Evolutionary conservation across 2,888 invertebrate genomes (phyloP).

Genomic region (Caradrina clavipalpis): DNA sequence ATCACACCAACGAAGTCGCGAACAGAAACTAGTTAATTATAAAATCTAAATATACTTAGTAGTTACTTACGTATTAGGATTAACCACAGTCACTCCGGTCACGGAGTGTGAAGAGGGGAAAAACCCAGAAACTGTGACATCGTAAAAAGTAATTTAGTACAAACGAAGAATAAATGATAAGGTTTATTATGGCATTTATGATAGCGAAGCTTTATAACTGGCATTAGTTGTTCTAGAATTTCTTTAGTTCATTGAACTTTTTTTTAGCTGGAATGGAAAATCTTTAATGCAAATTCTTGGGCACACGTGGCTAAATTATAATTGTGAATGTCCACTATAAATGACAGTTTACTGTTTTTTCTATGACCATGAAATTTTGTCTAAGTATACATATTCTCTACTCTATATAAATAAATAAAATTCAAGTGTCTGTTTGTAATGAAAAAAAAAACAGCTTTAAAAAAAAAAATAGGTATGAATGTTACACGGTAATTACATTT

Average conservation of each 20-base stretch:
- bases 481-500: too few species aligned
- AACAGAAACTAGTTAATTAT: not conserved
- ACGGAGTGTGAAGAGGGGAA: constrained; percentile 40
- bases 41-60: constrained; percentile 18
- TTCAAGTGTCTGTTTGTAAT: too few species aligned
- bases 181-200: constrained; percentile 29
- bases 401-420: too few species aligned
- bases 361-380: too few species aligned
- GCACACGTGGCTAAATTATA: too few species aligned
- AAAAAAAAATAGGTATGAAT: too few species aligned
- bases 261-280: not conserved
- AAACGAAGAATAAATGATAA: constrained; percentile 16
- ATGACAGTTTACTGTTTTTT: too few species aligned
- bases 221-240: not conserved
- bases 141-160: constrained; percentile 51
- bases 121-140: constrained; percentile 56
- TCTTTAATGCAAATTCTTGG: not conserved
- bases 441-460: too few species aligned
- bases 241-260: not conserved
- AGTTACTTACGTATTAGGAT: constrained; percentile 34
- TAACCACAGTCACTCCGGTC: constrained; percentile 28
- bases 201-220: constrained; percentile 1
- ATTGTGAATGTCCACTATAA: too few species aligned
- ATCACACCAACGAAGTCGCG: too few species aligned
- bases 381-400: too few species aligned